Evolutionary conservation across 2,113 vertebrate species (phyloP).

Genomic region (Rana temporaria): DNA sequence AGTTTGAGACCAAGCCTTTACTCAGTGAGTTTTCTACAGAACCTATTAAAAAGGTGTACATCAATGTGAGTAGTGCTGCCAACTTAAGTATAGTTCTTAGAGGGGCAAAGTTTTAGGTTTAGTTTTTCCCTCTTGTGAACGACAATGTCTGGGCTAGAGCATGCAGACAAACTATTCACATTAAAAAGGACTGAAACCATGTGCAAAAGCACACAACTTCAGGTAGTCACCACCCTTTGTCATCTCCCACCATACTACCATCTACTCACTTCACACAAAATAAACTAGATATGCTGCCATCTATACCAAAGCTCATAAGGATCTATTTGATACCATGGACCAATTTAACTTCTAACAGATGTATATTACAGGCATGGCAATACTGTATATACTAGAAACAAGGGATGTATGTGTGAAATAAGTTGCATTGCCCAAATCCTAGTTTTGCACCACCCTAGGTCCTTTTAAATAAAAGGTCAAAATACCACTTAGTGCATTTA

Average conservation of each 20-base stretch:
- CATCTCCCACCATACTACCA: not conserved
- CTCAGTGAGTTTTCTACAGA: constrained; percentile 1
- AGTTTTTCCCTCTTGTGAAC: not conserved
- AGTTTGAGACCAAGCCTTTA: constrained; percentile 13
- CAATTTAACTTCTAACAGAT: not conserved
- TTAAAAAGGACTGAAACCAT: constrained; percentile 13
- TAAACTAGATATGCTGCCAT: not conserved
- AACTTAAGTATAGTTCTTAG: no score
- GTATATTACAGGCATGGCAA: constrained; percentile 23
- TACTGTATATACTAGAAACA: not conserved
- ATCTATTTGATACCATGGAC: no score
- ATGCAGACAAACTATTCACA: constrained; percentile 17
- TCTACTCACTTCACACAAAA: constrained; percentile 19
- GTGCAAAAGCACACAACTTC: not conserved
- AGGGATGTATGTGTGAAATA: not conserved
- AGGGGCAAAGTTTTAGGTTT: no score
- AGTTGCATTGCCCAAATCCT: constrained; percentile 6
- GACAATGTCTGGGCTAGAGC: constrained; percentile 17
- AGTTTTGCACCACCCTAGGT: not conserved
- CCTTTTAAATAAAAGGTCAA: not conserved
- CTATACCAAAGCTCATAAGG: not conserved
- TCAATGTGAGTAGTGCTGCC: no score
- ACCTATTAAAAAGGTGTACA: not conserved
- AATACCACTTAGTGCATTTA: no score
- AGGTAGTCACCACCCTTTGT: not conserved